These are phyloP conservation scores for Acrobasis repandana DNA, from an alignment of 2,888 invertebrate species.

Conservation along the genomic window DNA sequence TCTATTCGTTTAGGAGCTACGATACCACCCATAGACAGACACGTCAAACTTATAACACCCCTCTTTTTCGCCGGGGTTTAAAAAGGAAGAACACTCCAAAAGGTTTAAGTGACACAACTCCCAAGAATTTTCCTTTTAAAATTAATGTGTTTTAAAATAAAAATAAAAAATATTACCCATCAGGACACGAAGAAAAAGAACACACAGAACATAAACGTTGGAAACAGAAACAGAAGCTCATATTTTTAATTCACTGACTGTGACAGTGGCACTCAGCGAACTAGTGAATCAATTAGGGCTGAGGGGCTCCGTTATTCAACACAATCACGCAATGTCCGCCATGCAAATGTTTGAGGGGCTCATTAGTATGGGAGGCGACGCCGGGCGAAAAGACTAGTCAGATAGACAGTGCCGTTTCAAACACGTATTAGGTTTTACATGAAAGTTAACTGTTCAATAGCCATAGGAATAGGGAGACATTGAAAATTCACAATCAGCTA, in stretches of 20 bases:
- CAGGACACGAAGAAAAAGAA: slow-evolving; percentile 1
- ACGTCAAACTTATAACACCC: too few species aligned
- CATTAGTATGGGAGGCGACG: slow-evolving; percentile 9
- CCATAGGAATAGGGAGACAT: too few species aligned
- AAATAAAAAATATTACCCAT: slow-evolving; percentile 1
- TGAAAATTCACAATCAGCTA: too few species aligned
- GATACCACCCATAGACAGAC: too few species aligned
- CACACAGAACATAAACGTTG: slow-evolving; percentile 2
- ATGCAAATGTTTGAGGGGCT: slow-evolving; percentile 2
- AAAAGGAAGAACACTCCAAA: too few species aligned
- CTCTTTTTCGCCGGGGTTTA: too few species aligned
- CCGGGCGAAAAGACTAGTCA: slow-evolving; percentile 8
- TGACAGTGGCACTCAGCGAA: not conserved
- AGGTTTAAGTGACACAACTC: too few species aligned
- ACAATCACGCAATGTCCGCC: slow-evolving; percentile 17
- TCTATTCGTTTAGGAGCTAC: too few species aligned
- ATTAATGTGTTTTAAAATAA: too few species aligned
- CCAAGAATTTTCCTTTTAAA: too few species aligned
- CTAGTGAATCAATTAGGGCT: slow-evolving; percentile 15
- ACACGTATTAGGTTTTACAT: too few species aligned
- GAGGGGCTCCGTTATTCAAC: slow-evolving; percentile 13
- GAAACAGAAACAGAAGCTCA: slow-evolving; percentile 8
- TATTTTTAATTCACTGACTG: slow-evolving; percentile 11
- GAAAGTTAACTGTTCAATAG: too few species aligned
- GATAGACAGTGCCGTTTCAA: not conserved